phyloP scores from a whole-genome alignment of 2,113 vertebrate species.

The Meleagris gallopavo region DNA sequence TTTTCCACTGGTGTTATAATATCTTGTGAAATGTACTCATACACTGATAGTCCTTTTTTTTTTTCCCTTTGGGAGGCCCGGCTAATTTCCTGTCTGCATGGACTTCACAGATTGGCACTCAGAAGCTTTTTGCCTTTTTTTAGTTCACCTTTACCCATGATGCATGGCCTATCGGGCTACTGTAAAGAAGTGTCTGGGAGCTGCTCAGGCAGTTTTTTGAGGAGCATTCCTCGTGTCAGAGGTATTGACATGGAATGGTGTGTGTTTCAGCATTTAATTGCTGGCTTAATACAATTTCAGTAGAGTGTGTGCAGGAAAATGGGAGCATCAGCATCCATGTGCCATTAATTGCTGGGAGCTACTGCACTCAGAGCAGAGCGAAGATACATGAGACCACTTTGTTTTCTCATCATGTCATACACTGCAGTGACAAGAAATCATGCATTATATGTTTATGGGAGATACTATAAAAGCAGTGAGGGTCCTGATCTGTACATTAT shows the following conservation, averaged over 20 bases:
- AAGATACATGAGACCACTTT: background rate
- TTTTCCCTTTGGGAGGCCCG: background rate
- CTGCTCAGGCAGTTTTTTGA: background rate
- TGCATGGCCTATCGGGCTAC: background rate
- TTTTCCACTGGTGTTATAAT: background rate
- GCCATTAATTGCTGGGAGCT: background rate
- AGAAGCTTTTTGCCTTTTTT: background rate
- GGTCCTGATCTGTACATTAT: background rate
- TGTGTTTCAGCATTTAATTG: conserved; percentile 35
- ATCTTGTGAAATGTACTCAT: background rate
- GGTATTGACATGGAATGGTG: conserved; percentile 5
- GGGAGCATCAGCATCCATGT: background rate
- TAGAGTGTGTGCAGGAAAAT: background rate
- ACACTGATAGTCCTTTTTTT: background rate
- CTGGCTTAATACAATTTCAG: background rate
- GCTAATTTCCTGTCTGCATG: background rate
- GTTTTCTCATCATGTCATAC: background rate
- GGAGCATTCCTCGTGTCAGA: background rate
- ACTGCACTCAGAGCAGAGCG: background rate
- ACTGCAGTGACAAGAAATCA: background rate
- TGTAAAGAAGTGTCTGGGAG: background rate
- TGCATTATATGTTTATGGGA: background rate
- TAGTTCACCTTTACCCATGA: background rate
- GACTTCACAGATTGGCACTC: background rate
- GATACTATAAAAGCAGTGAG: background rate